These are phyloP conservation scores for Euthynnus affinis DNA, from an alignment of 2,797 vertebrate genomes.

Conservation along the genomic window DNA sequence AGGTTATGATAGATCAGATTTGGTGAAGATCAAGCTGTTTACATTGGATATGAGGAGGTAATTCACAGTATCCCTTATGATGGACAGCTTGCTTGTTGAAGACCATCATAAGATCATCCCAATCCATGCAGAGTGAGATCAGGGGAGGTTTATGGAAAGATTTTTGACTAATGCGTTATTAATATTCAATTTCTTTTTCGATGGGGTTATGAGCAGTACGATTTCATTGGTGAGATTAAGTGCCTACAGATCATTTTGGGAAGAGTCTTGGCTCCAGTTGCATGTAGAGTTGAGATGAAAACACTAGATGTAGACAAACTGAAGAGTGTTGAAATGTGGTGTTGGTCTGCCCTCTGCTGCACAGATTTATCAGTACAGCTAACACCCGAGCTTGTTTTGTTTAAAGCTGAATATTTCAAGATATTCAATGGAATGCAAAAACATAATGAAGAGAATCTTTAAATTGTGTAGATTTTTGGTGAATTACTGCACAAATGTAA, in stretches of 20 bases:
- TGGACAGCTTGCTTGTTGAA: conserved; percentile 64
- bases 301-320: not conserved
- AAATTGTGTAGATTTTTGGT: not conserved
- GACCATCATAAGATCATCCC: conserved; percentile 73
- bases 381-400: not conserved
- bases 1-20: conserved; percentile 74
- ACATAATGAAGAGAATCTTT: not conserved
- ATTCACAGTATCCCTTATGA: conserved; percentile 73
- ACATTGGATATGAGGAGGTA: conserved; percentile 67
- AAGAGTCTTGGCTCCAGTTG: conserved; percentile 18
- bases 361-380: conserved; percentile 23
- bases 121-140: conserved; percentile 72
- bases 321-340: conserved; percentile 34
- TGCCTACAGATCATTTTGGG: conserved; percentile 50
- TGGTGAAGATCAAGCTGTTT: conserved; percentile 79
- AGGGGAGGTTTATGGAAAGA: conserved; percentile 64
- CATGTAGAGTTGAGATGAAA: conserved; percentile 6
- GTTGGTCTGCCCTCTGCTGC: conserved; percentile 77
- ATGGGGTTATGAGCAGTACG: conserved; percentile 41
- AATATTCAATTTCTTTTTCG: conserved; percentile 69
- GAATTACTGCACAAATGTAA: not conserved
- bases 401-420: not conserved
- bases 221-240: conserved; percentile 61
- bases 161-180: conserved; percentile 75
- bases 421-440: not conserved